Conservation (phyloP, 2,797 vertebrate species). For the Cuniculus paca region DNA sequence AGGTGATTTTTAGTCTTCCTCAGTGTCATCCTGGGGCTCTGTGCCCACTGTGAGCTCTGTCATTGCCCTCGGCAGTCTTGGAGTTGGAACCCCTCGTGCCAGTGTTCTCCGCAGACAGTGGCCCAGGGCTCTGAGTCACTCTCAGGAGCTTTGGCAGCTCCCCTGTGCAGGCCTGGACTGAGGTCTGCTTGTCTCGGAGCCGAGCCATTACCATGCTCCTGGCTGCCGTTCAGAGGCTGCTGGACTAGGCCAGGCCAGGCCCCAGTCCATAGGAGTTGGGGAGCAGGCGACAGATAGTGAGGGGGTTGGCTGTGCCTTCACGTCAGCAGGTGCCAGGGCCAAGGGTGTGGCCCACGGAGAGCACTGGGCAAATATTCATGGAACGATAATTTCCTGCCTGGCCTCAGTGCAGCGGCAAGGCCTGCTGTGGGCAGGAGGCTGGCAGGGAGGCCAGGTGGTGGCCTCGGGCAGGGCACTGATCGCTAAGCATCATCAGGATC, state of each 20-base stretch:
- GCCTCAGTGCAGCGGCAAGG: neutral
- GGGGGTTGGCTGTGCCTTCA: neutral
- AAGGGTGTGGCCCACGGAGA: neutral
- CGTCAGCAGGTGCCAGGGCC: neutral
- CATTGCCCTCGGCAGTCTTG: neutral
- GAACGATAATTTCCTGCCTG: neutral
- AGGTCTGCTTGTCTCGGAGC: neutral
- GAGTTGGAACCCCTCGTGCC: neutral
- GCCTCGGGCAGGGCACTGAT: neutral
- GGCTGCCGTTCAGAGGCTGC: neutral
- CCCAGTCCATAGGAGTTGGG: neutral
- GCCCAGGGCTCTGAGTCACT: neutral
- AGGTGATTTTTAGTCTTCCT: neutral
- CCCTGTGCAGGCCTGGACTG: neutral
- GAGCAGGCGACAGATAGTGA: neutral
- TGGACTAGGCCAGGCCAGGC: neutral
- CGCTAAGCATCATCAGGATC: neutral
- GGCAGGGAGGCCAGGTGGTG: neutral
- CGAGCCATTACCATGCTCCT: accelerated
- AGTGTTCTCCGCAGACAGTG: neutral
- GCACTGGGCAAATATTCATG: conserved; percentile 36
- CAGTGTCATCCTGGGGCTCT: neutral
- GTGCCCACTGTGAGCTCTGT: neutral
- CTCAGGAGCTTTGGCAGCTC: neutral
- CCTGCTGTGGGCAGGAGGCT: neutral